A percentile compares a stretch with the other conserved stretches of the same genome.
phyloP scores from a whole-genome alignment of 2,113 vertebrate genomes.

The Thinocorus orbignyianus region DNA sequence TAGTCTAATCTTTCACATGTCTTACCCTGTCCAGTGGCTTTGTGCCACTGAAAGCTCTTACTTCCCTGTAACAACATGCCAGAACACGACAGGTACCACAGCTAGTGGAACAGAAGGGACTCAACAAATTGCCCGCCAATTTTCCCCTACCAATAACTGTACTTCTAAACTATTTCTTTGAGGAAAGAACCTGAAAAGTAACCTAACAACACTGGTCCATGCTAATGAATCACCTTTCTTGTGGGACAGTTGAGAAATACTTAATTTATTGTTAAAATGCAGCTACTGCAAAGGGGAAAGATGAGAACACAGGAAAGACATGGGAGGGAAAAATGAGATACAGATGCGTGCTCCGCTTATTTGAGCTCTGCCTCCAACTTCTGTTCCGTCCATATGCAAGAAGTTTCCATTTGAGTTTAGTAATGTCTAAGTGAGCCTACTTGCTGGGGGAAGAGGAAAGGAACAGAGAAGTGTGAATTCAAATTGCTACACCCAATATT shows the following conservation, averaged over 20 bases:
- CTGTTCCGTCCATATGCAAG: neutral
- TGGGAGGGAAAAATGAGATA: neutral
- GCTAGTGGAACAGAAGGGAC: neutral
- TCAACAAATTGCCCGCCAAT: neutral
- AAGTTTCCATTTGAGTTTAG: neutral
- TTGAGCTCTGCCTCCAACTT: neutral
- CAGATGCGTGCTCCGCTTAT: neutral
- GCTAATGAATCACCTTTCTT: neutral
- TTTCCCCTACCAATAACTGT: neutral
- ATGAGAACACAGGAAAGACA: neutral
- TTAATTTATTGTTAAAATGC: neutral
- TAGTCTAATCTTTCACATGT: neutral
- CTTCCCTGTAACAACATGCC: neutral
- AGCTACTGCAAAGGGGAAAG: neutral
- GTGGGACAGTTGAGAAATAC: neutral
- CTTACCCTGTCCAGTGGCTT: neutral
- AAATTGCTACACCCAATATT: neutral
- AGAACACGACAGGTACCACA: neutral
- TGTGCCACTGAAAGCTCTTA: neutral
- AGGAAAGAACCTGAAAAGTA: neutral
- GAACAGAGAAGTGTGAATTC: neutral
- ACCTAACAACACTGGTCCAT: neutral
- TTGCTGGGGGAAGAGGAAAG: neutral
- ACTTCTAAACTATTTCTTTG: neutral
- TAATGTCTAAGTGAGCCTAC: neutral